Evolutionary conservation across 2,113 vertebrate genomes (phyloP).

Genomic region (Picathartes gymnocephalus): DNA sequence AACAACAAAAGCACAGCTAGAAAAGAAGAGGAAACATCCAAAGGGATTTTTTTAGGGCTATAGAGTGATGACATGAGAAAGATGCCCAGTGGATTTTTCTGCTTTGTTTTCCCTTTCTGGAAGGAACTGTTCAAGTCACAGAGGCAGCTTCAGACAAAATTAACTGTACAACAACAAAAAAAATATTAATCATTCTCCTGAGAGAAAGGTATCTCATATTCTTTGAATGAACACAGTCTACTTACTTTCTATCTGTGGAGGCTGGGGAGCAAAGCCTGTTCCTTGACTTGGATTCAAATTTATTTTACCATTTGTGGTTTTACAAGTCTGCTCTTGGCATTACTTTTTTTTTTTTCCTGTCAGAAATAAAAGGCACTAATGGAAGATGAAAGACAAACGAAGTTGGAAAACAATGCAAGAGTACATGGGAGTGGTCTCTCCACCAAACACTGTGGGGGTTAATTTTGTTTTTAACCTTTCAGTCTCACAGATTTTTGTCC

Average conservation of each 20-base stretch:
- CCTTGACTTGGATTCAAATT: background rate
- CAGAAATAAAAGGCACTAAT: background rate
- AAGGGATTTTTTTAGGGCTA: background rate
- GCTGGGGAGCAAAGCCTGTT: background rate
- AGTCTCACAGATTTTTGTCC: background rate
- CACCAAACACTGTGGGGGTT: background rate
- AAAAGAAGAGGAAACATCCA: background rate
- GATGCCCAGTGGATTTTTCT: background rate
- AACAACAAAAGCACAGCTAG: background rate
- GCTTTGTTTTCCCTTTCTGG: background rate
- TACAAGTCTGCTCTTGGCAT: background rate
- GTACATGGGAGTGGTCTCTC: background rate
- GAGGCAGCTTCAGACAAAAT: background rate
- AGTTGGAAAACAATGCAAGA: background rate
- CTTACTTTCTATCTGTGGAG: background rate
- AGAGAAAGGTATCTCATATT: background rate
- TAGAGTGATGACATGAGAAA: background rate
- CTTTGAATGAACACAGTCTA: background rate
- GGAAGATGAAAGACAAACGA: background rate
- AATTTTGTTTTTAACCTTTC: background rate
- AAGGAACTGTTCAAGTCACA: background rate
- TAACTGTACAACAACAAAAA: background rate
- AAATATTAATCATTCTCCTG: background rate
- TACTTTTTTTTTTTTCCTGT: background rate
- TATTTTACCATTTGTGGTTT: background rate